Base-by-base conservation (phyloP, 2,888 invertebrate genomes). In the Zhengitettix transpicula region DNA sequence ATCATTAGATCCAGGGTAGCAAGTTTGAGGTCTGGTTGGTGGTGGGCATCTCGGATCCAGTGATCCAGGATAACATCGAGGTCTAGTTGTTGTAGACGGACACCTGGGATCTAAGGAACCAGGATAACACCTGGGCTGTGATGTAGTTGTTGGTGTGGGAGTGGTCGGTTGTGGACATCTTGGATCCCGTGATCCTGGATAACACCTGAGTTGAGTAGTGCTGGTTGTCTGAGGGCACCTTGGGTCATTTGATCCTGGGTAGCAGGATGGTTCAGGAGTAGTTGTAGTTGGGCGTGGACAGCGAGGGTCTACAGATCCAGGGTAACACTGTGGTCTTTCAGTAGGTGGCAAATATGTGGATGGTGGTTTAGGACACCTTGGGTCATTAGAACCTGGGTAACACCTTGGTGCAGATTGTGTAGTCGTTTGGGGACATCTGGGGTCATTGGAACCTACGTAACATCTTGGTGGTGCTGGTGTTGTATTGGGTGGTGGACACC, bases 101-200 rank as follows among this genome's bases (percentile, higher is more conserved):
- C 71, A 71, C 1, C 69, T 64, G 0, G 69, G 68, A 52, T 71
- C 71, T 0, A 63, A 61, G 8, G 67, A 67, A 0, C 72, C 71
- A 8, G 69, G 69, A 52, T 65, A 67, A 58, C 69, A 71, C 9
- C 59, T 58, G 47, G 62, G 61, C 9, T 40, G 40, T 14, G 14
- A 16, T 61, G 47, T 55, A 40, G 55, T 56, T 1, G 63, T 61
- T 56, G 64, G 61, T 28, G 62, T 62, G 44, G 55, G 40, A 57
- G 54, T 42, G 61, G 61, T 1, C 60, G 52, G n/a, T 52, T 57
- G 57, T 10, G 67, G 67, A 63, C 69, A 68, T 40, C 67, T 63
- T 10, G 68, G 64, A 57, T 68, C 67, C 1, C 62, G 64, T 15
- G 63, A 67, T 0, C 72, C 71, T 17, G 71, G 70, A 62, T 67